Evolutionary conservation across 2,797 vertebrate genomes (phyloP).

Genomic region (Chromobotia macracanthus): DNA sequence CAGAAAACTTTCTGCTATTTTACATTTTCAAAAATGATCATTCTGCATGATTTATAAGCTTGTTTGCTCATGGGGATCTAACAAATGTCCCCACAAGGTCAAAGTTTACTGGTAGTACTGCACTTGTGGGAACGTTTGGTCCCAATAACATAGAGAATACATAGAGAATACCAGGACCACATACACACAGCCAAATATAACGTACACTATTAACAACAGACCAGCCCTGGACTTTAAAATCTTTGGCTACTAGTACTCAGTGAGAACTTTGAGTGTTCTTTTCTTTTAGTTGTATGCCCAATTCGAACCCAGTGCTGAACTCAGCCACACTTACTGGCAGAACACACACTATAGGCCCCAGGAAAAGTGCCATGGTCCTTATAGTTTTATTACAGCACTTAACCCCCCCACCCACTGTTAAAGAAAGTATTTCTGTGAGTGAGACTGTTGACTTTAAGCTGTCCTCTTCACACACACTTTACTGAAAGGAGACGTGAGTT

Average conservation of each 20-base stretch:
- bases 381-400: slow-evolving; percentile 52
- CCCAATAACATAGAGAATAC: too few species aligned
- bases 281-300: slow-evolving; percentile 40
- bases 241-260: not conserved
- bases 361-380: slow-evolving; percentile 23
- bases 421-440: slow-evolving; percentile 15
- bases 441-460: slow-evolving; percentile 15
- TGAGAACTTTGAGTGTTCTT: not conserved
- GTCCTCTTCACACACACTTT: slow-evolving; percentile 20
- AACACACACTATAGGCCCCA: not conserved
- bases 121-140: too few species aligned
- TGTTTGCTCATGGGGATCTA: too few species aligned
- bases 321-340: not conserved
- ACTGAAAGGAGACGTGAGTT: slow-evolving; percentile 26
- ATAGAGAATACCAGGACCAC: not conserved
- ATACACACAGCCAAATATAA: slow-evolving; percentile 3
- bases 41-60: too few species aligned
- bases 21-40: too few species aligned
- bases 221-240: not conserved
- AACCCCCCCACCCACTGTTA: slow-evolving; percentile 39
- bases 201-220: not conserved
- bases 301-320: slow-evolving; percentile 14
- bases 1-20: too few species aligned
- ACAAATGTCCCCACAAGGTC: too few species aligned
- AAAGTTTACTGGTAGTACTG: too few species aligned